A percentile compares a stretch with the other conserved stretches of the same genome.
Evolutionary conservation across 2,888 invertebrate genomes (phyloP).

Genomic region (Andrena bucephala): DNA sequence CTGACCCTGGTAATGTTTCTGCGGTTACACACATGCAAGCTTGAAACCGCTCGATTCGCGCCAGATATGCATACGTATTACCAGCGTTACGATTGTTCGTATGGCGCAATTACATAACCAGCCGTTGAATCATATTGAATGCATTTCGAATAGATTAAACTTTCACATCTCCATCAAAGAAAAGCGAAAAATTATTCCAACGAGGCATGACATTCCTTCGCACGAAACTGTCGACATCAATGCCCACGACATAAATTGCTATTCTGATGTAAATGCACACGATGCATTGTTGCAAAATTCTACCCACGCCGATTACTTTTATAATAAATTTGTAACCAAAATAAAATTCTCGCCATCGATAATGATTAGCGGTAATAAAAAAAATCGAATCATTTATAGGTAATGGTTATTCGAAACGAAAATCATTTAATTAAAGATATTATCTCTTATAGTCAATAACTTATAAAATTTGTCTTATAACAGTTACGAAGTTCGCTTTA

Average conservation of each 20-base stretch:
- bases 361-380: no score
- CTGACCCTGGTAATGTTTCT: conserved; percentile 25
- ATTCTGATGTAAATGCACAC: not conserved
- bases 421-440: no score
- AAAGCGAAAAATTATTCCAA: conserved; percentile 2
- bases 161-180: conserved; percentile 45
- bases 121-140: conserved; percentile 49
- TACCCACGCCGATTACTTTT: not conserved
- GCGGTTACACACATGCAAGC: conserved; percentile 21
- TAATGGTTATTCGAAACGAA: no score
- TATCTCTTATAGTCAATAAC: no score
- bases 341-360: no score
- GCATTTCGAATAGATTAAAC: conserved; percentile 41
- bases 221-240: not conserved
- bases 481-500: no score
- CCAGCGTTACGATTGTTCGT: conserved; percentile 44
- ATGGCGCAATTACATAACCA: conserved; percentile 45
- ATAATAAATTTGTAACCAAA: not conserved
- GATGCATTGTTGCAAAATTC: not conserved
- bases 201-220: not conserved
- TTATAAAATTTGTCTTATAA: no score
- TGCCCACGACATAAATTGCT: not conserved
- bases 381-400: no score
- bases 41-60: conserved; percentile 45
- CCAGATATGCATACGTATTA: conserved; percentile 48